Evolutionary conservation across 2,888 invertebrate genomes (phyloP).

Genomic region (Drosophila colorata): DNA sequence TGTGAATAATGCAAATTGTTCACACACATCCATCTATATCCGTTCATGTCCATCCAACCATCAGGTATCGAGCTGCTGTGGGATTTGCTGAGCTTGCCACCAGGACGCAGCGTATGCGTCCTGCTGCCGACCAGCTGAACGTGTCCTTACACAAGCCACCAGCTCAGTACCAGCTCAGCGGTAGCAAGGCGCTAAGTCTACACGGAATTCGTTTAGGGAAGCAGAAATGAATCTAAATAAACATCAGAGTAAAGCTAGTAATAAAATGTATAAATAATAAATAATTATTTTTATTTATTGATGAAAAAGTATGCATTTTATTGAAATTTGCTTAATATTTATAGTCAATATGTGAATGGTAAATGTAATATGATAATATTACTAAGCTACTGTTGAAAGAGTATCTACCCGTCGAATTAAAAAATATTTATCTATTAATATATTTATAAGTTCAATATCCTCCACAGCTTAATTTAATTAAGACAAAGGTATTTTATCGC

Average conservation of each 20-base stretch:
- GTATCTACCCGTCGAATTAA: neutral
- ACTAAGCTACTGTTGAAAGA: neutral
- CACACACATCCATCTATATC: slow-evolving; percentile 59
- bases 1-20: slow-evolving; percentile 78
- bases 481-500: neutral
- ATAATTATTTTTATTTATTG: no score
- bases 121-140: slow-evolving; percentile 38
- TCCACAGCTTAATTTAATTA: neutral
- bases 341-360: no score
- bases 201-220: slow-evolving; percentile 30
- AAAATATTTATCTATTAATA: no score
- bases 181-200: slow-evolving; percentile 8
- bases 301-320: no score
- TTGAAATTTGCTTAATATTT: no score
- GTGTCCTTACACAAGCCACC: slow-evolving; percentile 57
- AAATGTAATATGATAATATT: no score
- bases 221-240: slow-evolving; percentile 8
- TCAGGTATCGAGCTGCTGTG: slow-evolving; percentile 76
- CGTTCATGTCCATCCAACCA: slow-evolving; percentile 60
- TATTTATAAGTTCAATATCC: neutral
- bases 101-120: slow-evolving; percentile 62
- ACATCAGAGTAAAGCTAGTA: slow-evolving; percentile 3
- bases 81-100: slow-evolving; percentile 68
- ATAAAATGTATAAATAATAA: neutral
- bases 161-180: slow-evolving; percentile 31